phyloP scores from a whole-genome alignment of 2,113 vertebrate genomes.

The Heterochromis multidens region DNA sequence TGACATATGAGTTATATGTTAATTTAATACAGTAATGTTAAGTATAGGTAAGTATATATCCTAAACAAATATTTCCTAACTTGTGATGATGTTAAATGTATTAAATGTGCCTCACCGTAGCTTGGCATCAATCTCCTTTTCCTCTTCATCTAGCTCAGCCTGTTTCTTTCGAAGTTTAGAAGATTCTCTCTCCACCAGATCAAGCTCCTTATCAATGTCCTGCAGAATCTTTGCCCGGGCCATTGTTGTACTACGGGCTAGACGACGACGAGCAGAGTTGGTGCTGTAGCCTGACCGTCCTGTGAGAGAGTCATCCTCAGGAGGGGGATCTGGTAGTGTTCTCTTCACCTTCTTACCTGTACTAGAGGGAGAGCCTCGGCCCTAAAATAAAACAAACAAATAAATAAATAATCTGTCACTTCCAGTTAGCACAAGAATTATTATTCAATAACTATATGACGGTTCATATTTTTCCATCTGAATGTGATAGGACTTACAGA shows the following conservation, averaged over 20 bases:
- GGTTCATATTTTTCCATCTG: not conserved
- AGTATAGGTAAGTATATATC: not conserved
- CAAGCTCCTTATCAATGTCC: slow-evolving; percentile 97
- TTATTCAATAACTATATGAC: not conserved
- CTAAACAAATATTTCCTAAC: not conserved
- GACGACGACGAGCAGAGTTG: slow-evolving; percentile 88
- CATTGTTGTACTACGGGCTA: slow-evolving; percentile 94
- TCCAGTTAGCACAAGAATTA: not conserved
- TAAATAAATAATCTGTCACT: not conserved
- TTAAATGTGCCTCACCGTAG: slow-evolving; percentile 73
- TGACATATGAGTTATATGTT: not conserved
- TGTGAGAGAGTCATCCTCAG: slow-evolving; percentile 83
- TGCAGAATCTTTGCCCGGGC: slow-evolving; percentile 97
- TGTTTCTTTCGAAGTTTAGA: slow-evolving; percentile 98
- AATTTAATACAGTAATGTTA: not conserved
- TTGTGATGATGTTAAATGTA: not conserved
- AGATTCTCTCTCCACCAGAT: slow-evolving; percentile 95
- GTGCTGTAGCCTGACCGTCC: slow-evolving; percentile 82
- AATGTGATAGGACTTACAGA: slow-evolving; percentile 82
- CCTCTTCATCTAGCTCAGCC: slow-evolving; percentile 97
- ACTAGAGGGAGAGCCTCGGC: slow-evolving; percentile 72
- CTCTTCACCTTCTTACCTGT: slow-evolving; percentile 96
- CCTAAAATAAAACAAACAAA: slow-evolving; percentile 44
- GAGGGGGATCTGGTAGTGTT: slow-evolving; percentile 94
- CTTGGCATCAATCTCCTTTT: slow-evolving; percentile 98